Evolutionary conservation across 2,888 invertebrate genomes (phyloP).

Genomic region (Antheraea yamamai): DNA sequence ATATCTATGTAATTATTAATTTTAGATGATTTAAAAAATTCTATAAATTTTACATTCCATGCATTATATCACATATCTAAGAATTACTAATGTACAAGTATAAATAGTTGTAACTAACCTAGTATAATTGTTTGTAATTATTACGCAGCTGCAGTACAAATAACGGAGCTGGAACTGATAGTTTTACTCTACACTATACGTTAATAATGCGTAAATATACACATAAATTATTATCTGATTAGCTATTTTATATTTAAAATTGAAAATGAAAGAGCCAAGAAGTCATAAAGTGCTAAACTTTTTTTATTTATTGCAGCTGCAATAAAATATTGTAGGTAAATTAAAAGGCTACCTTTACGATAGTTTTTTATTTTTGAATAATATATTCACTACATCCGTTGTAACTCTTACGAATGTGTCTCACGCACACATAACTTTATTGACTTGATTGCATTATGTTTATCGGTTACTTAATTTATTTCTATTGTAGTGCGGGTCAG

Average conservation of each 20-base stretch:
- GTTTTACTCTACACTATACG: background rate
- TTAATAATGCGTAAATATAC: background rate
- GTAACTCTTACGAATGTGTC: slow-evolving; percentile 36
- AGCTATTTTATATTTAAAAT: background rate
- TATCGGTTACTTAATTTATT: slow-evolving; percentile 46
- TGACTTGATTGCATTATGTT: slow-evolving; percentile 38
- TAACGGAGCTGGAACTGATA: too few relatives aligned
- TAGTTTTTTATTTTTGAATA: slow-evolving; percentile 29
- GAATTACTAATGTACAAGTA: too few relatives aligned
- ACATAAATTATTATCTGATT: background rate
- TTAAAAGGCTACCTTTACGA: slow-evolving; percentile 23
- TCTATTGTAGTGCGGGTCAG: slow-evolving; percentile 34
- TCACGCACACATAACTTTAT: slow-evolving; percentile 37
- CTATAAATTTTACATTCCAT: too few relatives aligned
- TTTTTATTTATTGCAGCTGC: slow-evolving; percentile 28
- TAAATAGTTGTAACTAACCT: too few relatives aligned
- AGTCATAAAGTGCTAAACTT: slow-evolving; percentile 12
- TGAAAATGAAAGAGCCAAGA: background rate
- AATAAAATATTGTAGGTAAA: slow-evolving; percentile 20
- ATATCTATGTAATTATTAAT: too few relatives aligned
- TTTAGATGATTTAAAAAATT: too few relatives aligned
- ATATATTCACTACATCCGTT: slow-evolving; percentile 34
- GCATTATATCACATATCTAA: too few relatives aligned
- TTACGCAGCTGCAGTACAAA: too few relatives aligned
- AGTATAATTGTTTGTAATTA: too few relatives aligned